phyloP scores from a whole-genome alignment of 2,113 vertebrate genomes.

The Macrotis lagotis region DNA sequence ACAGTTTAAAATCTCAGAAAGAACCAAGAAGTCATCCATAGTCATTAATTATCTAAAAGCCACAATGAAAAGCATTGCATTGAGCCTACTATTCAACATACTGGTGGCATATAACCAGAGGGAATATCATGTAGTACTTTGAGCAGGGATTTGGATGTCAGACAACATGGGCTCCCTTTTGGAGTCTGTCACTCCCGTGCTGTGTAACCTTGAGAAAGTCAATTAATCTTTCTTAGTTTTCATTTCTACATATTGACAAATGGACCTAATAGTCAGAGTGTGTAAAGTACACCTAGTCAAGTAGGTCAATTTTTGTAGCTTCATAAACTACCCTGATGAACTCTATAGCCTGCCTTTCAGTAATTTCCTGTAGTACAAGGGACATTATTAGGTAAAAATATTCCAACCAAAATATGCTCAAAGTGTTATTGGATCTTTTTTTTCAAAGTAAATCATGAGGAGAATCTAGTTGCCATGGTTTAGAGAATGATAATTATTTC shows the following conservation, averaged over 20 bases:
- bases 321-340: constrained; percentile 62
- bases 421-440: background rate
- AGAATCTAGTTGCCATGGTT: background rate
- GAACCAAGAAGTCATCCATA: constrained; percentile 47
- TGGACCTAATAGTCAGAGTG: constrained; percentile 37
- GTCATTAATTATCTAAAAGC: constrained; percentile 68
- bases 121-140: constrained; percentile 39
- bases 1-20: constrained; percentile 71
- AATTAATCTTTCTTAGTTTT: constrained; percentile 68
- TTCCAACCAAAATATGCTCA: constrained; percentile 30
- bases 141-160: constrained; percentile 49
- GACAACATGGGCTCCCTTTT: constrained; percentile 41
- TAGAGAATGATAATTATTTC: background rate
- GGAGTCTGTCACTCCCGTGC: constrained; percentile 39
- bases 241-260: constrained; percentile 77
- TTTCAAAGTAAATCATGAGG: constrained; percentile 12
- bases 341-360: constrained; percentile 54
- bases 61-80: constrained; percentile 65
- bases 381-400: constrained; percentile 31
- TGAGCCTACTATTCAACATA: constrained; percentile 53
- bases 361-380: constrained; percentile 55
- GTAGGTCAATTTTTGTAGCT: constrained; percentile 62
- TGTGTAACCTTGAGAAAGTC: constrained; percentile 59
- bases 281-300: constrained; percentile 36
- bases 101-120: constrained; percentile 43